These are phyloP conservation scores for Luehdorfia chinensis DNA, from an alignment of 1,140 invertebrate species.

Conservation along the genomic window DNA sequence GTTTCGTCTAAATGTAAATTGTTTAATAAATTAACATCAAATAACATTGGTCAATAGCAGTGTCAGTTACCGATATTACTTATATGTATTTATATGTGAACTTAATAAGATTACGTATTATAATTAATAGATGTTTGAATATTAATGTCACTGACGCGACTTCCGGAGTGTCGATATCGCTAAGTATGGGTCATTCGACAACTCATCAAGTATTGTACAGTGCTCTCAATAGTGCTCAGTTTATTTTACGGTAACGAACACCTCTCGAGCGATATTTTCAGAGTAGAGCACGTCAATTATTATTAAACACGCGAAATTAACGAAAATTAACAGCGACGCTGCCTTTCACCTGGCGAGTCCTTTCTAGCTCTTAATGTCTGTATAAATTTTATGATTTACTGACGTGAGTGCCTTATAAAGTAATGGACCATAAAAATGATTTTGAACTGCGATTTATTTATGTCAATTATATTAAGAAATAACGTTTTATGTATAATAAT, in stretches of 20 bases:
- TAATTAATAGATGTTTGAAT: no score
- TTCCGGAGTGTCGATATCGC: no score
- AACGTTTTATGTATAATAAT: no score
- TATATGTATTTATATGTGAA: no score
- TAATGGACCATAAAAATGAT: conserved; percentile 47
- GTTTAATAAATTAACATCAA: conserved; percentile 35
- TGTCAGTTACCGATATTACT: conserved; percentile 1
- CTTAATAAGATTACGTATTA: no score
- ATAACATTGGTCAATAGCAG: conserved; percentile 5
- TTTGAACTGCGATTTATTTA: no score
- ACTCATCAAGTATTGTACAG: no score
- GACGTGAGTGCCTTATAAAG: conserved; percentile 28
- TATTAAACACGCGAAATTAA: conserved; percentile 31
- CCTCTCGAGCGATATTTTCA: conserved; percentile 37
- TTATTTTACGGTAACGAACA: not conserved
- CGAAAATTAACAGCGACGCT: conserved; percentile 39
- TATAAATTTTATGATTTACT: conserved; percentile 49
- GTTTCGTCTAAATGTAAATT: conserved; percentile 34
- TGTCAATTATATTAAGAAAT: no score
- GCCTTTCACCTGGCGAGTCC: conserved; percentile 49
- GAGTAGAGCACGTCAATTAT: conserved; percentile 36
- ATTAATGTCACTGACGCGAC: no score
- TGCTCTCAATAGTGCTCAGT: not conserved
- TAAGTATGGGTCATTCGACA: no score
- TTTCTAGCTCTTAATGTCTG: conserved; percentile 47